Conservation (phyloP, 2,113 vertebrate species). For the Ophthalmolycus amberensis region DNA sequence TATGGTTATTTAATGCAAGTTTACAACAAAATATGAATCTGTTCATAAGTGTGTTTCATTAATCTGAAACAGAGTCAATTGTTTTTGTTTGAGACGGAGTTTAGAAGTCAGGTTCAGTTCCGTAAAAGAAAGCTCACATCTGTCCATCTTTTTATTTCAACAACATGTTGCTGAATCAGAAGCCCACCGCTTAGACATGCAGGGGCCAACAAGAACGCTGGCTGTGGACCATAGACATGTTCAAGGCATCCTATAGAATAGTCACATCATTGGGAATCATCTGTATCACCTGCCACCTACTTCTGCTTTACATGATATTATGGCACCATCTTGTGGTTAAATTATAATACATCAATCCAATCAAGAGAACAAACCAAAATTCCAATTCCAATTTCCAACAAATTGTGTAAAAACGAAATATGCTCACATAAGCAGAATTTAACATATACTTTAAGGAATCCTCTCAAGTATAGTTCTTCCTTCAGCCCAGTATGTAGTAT, state of each 20-base stretch:
- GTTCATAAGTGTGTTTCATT: not conserved
- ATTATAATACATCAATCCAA: not conserved
- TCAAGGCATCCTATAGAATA: not conserved
- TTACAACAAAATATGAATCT: not conserved
- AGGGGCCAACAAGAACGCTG: not conserved
- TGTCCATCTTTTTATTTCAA: not conserved
- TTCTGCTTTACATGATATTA: not conserved
- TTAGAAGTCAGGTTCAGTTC: no score
- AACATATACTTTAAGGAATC: no score
- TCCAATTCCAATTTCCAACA: not conserved
- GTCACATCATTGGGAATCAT: not conserved
- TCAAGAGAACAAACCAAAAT: not conserved
- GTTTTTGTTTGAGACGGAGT: not conserved
- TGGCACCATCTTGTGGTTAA: not conserved
- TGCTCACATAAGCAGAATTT: not conserved
- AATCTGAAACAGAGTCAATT: not conserved
- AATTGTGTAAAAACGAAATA: not conserved
- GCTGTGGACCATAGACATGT: not conserved
- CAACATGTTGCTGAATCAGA: not conserved
- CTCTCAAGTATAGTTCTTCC: no score
- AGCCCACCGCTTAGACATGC: not conserved
- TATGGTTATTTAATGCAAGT: not conserved
- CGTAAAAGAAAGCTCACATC: no score
- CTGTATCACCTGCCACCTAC: not conserved
- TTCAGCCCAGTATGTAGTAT: no score